phyloP scores from a whole-genome alignment of 2,888 invertebrate species.

The Andrena minutula region DNA sequence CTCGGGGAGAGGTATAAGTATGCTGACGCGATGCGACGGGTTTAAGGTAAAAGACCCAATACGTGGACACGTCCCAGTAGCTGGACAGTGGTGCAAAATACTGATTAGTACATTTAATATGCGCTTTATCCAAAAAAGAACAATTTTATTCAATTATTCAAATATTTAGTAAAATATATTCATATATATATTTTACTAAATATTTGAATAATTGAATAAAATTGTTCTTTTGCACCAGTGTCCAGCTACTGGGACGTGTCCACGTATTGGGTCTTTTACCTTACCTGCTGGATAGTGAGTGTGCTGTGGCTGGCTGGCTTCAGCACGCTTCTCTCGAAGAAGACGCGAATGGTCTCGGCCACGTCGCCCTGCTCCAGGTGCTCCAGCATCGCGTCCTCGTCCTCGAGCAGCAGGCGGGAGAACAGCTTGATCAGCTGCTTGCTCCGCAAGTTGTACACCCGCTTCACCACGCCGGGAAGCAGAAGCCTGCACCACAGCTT shows the following conservation, averaged over 20 bases:
- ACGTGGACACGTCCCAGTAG: no score
- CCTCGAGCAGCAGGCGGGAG: slow-evolving; percentile 90
- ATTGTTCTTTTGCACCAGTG: no score
- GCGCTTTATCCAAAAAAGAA: no score
- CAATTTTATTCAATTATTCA: no score
- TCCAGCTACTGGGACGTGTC: no score
- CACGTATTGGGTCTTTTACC: no score
- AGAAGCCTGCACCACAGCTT: slow-evolving; percentile 93
- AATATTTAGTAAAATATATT: no score
- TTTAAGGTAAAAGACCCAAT: no score
- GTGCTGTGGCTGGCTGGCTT: slow-evolving; percentile 89
- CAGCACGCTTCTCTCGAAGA: slow-evolving; percentile 89
- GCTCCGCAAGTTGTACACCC: slow-evolving; percentile 96
- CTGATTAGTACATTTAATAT: no score
- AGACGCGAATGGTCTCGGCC: slow-evolving; percentile 93
- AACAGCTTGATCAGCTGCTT: slow-evolving; percentile 96
- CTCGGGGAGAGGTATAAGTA: not conserved
- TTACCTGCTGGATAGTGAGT: slow-evolving; percentile 89
- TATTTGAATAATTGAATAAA: no score
- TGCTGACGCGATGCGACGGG: not conserved
- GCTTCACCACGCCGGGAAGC: slow-evolving; percentile 92
- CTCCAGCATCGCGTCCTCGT: slow-evolving; percentile 93
- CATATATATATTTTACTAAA: no score
- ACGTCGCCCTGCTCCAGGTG: slow-evolving; percentile 96
- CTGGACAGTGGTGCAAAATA: no score